These are phyloP conservation scores for Oncopeltus fasciatus DNA, from an alignment of 1,140 invertebrate species.

Conservation along the genomic window DNA sequence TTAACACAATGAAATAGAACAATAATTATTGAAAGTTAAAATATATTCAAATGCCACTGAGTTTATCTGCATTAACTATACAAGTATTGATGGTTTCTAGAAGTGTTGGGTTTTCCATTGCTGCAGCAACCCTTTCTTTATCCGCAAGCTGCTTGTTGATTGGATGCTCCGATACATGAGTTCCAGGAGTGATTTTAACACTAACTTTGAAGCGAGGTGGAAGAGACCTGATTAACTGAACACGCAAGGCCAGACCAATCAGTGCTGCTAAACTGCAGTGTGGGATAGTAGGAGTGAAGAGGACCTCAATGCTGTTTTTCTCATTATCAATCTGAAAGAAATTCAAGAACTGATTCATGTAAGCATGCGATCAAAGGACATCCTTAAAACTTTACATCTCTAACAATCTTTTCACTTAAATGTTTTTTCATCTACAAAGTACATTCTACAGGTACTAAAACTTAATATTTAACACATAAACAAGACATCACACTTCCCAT, in stretches of 20 bases:
- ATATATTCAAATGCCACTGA: background rate
- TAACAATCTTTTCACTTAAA: too few relatives aligned
- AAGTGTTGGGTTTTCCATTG: constrained; percentile 69
- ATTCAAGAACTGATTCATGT: background rate
- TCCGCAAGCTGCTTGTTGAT: constrained; percentile 97
- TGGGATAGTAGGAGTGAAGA: constrained; percentile 95
- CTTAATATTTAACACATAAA: too few relatives aligned
- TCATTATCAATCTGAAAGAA: constrained; percentile 46
- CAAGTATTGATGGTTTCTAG: constrained; percentile 91
- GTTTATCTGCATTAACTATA: constrained; percentile 28
- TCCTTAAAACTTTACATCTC: too few relatives aligned
- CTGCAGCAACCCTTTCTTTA: constrained; percentile 94
- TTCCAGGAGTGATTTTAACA: constrained; percentile 81
- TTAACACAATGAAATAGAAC: too few relatives aligned
- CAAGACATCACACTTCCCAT: too few relatives aligned
- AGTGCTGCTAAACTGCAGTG: constrained; percentile 98
- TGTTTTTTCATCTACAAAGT: background rate
- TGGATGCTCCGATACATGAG: constrained; percentile 77
- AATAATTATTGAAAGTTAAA: too few relatives aligned
- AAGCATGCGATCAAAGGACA: too few relatives aligned
- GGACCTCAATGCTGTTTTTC: constrained; percentile 53
- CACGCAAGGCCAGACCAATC: constrained; percentile 76
- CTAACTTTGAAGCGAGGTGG: constrained; percentile 78
- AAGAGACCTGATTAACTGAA: constrained; percentile 76
- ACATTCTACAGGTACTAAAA: too few relatives aligned